Evolutionary conservation across 2,797 vertebrate genomes (phyloP).

Genomic region (Tamandua tetradactyla): DNA sequence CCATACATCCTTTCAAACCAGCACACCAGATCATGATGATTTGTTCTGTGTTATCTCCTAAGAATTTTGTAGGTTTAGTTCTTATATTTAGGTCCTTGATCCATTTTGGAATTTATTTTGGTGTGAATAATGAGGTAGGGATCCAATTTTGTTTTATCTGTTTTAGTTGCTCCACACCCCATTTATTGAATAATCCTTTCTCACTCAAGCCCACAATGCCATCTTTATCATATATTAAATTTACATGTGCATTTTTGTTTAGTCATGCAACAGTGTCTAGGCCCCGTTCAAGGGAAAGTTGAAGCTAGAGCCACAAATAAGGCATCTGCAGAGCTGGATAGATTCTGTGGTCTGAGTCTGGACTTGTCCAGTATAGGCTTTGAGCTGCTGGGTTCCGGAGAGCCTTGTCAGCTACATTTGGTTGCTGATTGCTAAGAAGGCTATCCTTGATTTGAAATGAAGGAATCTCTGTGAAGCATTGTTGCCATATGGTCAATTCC

Average conservation of each 20-base stretch:
- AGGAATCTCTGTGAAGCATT: not conserved
- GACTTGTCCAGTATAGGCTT: not conserved
- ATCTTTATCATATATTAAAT: too few species aligned
- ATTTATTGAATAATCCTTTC: not conserved
- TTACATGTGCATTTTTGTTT: not conserved
- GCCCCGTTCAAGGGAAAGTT: not conserved
- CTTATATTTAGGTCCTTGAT: too few species aligned
- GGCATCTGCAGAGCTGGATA: not conserved
- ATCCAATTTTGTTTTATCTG: constrained; percentile 1
- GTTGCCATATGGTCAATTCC: not conserved
- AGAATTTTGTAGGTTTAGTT: too few species aligned
- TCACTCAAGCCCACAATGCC: not conserved
- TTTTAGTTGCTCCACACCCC: not conserved
- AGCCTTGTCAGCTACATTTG: not conserved
- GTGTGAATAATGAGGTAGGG: not conserved
- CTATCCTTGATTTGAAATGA: not conserved
- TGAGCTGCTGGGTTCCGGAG: not conserved
- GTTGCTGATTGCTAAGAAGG: not conserved
- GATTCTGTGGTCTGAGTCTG: not conserved
- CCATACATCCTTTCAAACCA: too few species aligned
- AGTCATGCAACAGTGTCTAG: not conserved
- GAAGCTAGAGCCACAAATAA: not conserved
- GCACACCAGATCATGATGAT: too few species aligned
- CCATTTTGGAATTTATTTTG: not conserved
- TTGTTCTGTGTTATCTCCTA: too few species aligned